A percentile compares a stretch with the other conserved stretches of the same genome.
Conservation (phyloP, 2,888 invertebrate species). For the Apocheima hispidaria region DNA sequence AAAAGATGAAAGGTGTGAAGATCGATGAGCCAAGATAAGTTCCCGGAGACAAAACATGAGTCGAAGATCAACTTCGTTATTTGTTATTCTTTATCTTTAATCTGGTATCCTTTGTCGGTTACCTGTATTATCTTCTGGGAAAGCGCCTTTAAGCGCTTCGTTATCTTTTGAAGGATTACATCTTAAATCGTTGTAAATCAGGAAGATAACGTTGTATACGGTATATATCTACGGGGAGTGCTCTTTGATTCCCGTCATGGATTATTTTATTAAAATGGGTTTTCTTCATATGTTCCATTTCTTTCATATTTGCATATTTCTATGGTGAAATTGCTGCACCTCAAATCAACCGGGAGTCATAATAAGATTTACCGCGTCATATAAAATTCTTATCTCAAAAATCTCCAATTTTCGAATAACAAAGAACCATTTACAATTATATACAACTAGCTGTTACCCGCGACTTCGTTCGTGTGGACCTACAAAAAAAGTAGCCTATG, state of each 20-base stretch:
- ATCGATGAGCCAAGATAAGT: conserved; percentile 20
- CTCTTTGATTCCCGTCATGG: conserved; percentile 1
- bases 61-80: conserved; percentile 20
- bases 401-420: too few species aligned
- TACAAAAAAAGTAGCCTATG: too few species aligned
- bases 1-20: conserved; percentile 27
- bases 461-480: too few species aligned
- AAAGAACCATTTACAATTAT: too few species aligned
- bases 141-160: conserved; percentile 13
- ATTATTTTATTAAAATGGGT: conserved; percentile 9
- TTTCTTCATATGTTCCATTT: too few species aligned
- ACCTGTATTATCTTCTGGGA: conserved; percentile 16
- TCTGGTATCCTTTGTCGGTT: conserved; percentile 31
- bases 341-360: too few species aligned
- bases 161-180: conserved; percentile 33
- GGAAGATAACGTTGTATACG: conserved; percentile 10
- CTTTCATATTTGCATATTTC: not conserved
- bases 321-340: not conserved
- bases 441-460: too few species aligned
- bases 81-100: conserved; percentile 28
- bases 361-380: too few species aligned
- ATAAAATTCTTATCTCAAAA: too few species aligned
- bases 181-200: conserved; percentile 30
- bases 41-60: conserved; percentile 21
- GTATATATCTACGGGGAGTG: not conserved